Conservation (phyloP, 2,113 vertebrate genomes). For the Phylloscopus whistleri region DNA sequence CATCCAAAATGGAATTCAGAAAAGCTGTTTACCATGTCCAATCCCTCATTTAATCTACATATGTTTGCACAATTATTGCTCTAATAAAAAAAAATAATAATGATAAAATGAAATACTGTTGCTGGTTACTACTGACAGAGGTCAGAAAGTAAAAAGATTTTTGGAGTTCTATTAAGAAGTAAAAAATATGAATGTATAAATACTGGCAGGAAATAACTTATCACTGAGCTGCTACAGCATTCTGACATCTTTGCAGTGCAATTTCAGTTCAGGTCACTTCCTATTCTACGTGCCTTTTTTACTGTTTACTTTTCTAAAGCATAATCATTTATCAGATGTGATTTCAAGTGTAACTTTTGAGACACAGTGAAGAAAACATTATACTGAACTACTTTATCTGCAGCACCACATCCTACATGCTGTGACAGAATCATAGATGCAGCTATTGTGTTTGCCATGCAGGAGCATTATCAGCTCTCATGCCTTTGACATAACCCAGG, state of each 20-base stretch:
- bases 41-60: not conserved
- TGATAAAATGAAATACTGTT: not conserved
- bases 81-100: not conserved
- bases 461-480: not conserved
- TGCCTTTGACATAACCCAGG: not conserved
- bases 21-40: not conserved
- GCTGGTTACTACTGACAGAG: not conserved
- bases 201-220: not conserved
- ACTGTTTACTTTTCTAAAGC: conserved; percentile 29
- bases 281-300: not conserved
- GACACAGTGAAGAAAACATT: not conserved
- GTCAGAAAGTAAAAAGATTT: not conserved
- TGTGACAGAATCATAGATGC: not conserved
- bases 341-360: conserved; percentile 33
- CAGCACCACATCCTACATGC: not conserved
- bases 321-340: conserved; percentile 33
- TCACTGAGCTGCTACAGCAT: not conserved
- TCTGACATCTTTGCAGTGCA: not conserved
- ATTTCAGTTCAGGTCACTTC: conserved; percentile 21
- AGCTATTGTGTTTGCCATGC: not conserved
- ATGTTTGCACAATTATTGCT: conserved; percentile 3
- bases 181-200: not conserved
- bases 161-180: not conserved
- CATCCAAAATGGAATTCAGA: conserved; percentile 18
- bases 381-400: not conserved